These are phyloP conservation scores for Phaenicophaeus curvirostris DNA, from an alignment of 2,797 vertebrate genomes.

Conservation along the genomic window DNA sequence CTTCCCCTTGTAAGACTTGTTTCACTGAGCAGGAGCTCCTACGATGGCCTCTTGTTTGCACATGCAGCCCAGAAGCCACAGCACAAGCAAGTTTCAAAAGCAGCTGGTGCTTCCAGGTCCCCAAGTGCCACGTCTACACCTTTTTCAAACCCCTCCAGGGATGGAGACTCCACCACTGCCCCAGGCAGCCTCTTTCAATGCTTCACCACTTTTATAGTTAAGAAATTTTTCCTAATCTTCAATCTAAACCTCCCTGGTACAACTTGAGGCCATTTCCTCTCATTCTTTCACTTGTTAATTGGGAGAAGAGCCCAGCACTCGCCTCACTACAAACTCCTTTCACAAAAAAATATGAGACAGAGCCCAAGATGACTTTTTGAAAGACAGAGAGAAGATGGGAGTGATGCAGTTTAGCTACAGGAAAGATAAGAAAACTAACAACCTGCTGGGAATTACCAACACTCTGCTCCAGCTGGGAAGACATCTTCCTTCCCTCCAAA, in stretches of 20 bases:
- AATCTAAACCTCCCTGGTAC: too few relatives aligned
- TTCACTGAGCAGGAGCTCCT: background rate
- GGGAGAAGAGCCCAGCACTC: too few relatives aligned
- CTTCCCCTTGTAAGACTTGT: background rate
- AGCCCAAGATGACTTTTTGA: background rate
- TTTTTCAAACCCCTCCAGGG: too few relatives aligned
- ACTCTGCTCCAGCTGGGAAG: background rate
- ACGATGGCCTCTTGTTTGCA: background rate
- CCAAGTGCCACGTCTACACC: too few relatives aligned
- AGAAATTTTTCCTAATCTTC: too few relatives aligned
- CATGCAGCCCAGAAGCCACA: background rate
- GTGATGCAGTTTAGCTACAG: background rate
- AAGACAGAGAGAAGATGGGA: background rate
- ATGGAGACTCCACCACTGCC: too few relatives aligned
- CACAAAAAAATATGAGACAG: fast-evolving
- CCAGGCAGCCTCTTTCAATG: too few relatives aligned
- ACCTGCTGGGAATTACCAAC: background rate
- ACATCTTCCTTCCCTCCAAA: background rate
- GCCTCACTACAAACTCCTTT: too few relatives aligned
- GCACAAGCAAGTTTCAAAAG: background rate
- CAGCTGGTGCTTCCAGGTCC: background rate
- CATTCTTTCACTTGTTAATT: too few relatives aligned
- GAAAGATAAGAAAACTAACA: background rate
- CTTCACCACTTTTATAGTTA: too few relatives aligned
- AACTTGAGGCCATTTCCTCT: too few relatives aligned